phyloP scores from a whole-genome alignment of 64 coral and sea anemone genomes.

The Montipora sp. region DNA sequence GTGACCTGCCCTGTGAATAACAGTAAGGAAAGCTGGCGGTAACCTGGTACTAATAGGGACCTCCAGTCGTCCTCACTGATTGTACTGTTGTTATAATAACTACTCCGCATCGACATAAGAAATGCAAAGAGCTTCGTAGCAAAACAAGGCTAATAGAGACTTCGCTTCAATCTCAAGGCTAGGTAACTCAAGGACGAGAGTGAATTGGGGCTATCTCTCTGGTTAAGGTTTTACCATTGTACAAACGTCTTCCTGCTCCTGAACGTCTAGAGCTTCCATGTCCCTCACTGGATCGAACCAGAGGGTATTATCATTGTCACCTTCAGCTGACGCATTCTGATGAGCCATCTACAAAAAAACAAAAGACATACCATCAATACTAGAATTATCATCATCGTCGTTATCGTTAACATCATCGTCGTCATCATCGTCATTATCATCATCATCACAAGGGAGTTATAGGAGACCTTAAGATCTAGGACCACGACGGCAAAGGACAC shows the following conservation, averaged over 20 bases:
- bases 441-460: not conserved
- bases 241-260: not conserved
- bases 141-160: too few relatives aligned
- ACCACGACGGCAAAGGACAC: too few relatives aligned
- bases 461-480: not conserved
- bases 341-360: conserved; percentile 54
- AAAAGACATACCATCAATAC: not conserved
- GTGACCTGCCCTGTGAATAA: too few relatives aligned
- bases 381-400: not conserved
- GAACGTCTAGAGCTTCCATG: not conserved
- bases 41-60: too few relatives aligned
- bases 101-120: too few relatives aligned
- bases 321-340: conserved; percentile 11
- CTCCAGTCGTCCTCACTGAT: too few relatives aligned
- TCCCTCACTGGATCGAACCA: conserved; percentile 58
- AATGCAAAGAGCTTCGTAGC: too few relatives aligned
- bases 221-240: conserved; percentile 1
- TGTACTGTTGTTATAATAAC: too few relatives aligned
- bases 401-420: not conserved
- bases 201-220: too few relatives aligned
- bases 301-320: conserved; percentile 49
- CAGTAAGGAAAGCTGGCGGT: too few relatives aligned
- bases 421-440: not conserved
- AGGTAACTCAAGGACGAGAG: too few relatives aligned
- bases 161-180: too few relatives aligned